Evolutionary conservation across 2,888 invertebrate species (phyloP), one percentile per base, ranked within the genome.

Genomic region (Clostera curtula): DNA sequence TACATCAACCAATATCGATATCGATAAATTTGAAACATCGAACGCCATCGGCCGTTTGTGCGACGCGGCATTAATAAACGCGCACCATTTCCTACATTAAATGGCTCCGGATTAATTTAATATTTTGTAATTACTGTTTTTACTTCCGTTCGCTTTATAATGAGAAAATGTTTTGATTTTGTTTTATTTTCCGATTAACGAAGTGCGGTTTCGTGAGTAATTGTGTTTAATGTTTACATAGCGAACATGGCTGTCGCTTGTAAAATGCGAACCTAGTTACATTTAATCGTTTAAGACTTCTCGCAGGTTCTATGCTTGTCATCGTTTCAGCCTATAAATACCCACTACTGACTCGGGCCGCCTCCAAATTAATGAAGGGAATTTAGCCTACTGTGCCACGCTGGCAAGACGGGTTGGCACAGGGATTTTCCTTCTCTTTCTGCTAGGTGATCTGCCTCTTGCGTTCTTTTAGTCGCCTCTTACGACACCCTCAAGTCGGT

Each of bases 101-200:
- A 57, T 57, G 58, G 40, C 31, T 45, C 50, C 36, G 56, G 56
- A 66, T 65, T 68, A 65, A 65, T 65, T 66, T 65, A 62, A 64
- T 69, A 69, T 68, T 69, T 67, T 60, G 59, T 71, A 71, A 70
- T 71, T 66, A 53, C 56, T 48, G 56, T 53, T 58, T 49, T 59
- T 58, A 63, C 65, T 63, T 66, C 69, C 63, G 63, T 58, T 50
- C 44, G 33, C 30, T 38, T 41, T 52, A 47, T 58, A 65, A 68
- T 65, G 62, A 62, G 60, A 61, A 65, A 59, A 47, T 54, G 51
- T 51, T 57, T 55, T 49, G 51, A 56, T 55, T 59, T 52, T 49
- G 45, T 53, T 54, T 51, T 47, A 43, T 47, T 52, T 40, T 31
- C 23, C 43, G 39, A 48, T 51, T 45, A 49, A 45, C 47, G 47